Percentiles rank a stretch among this genome's conserved stretches.
Conservation (phyloP, 1,140 invertebrate species). For the Meloidogyne hapla region DNA sequence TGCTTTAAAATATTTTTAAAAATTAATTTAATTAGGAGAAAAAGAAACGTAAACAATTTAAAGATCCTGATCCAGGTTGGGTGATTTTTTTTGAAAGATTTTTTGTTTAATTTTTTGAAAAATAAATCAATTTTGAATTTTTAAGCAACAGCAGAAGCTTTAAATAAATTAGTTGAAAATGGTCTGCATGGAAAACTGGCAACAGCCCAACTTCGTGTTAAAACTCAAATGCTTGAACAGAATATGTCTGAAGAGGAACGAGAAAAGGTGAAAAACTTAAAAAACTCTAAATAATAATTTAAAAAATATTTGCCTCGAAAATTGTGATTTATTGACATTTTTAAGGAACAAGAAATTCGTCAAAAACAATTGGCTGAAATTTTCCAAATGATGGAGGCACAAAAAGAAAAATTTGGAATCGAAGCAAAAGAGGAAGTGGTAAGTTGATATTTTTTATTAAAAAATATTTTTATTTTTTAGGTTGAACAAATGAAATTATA, state of each 20-base stretch:
- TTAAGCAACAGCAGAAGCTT: constrained; percentile 32
- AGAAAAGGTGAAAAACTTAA: constrained; percentile 35
- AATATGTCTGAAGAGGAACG: constrained; percentile 47
- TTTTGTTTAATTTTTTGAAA: too few species aligned
- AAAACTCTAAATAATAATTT: constrained; percentile 14
- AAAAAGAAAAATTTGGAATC: constrained; percentile 49
- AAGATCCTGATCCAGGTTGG: constrained; percentile 21
- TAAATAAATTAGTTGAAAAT: constrained; percentile 36
- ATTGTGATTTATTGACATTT: constrained; percentile 15
- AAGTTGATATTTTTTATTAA: neutral
- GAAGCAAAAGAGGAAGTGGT: constrained; percentile 42
- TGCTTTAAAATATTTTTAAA: neutral
- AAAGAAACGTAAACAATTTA: constrained; percentile 22
- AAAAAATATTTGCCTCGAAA: too few species aligned
- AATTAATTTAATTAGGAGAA: constrained; percentile 9
- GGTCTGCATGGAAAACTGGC: constrained; percentile 50
- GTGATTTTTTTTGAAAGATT: too few species aligned
- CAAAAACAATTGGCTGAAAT: constrained; percentile 44
- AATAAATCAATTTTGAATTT: neutral
- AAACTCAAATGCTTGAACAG: constrained; percentile 41
- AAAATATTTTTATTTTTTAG: neutral
- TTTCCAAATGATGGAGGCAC: constrained; percentile 44
- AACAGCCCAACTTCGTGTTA: constrained; percentile 45
- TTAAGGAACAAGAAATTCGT: constrained; percentile 37
- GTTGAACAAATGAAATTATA: constrained; percentile 43